Conservation (phyloP, 1,140 invertebrate species). For the Drosophila jambulina region DNA sequence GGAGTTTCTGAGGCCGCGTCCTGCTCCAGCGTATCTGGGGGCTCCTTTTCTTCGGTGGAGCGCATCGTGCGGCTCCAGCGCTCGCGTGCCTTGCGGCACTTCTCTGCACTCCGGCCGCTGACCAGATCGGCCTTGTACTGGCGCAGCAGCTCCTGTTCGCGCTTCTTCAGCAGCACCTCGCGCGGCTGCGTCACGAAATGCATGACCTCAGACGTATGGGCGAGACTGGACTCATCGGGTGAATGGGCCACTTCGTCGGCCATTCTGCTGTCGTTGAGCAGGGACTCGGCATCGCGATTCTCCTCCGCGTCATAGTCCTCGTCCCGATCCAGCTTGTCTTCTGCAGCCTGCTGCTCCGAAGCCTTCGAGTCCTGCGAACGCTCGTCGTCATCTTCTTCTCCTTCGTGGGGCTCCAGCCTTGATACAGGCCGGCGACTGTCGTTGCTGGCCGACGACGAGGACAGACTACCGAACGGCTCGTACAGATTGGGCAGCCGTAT, state of each 20-base stretch:
- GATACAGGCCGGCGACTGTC: background rate
- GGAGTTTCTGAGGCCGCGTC: background rate
- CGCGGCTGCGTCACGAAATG: conserved; percentile 14
- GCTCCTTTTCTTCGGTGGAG: conserved; percentile 18
- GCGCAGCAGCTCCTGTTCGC: conserved; percentile 53
- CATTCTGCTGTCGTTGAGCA: background rate
- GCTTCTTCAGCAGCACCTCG: conserved; percentile 37
- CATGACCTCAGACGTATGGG: background rate
- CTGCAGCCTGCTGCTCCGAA: background rate
- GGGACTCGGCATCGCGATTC: background rate
- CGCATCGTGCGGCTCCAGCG: conserved; percentile 38
- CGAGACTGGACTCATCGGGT: background rate
- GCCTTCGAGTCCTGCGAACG: conserved; percentile 5
- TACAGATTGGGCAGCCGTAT: conserved; percentile 67
- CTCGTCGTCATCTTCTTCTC: conserved; percentile 1
- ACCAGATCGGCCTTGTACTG: conserved; percentile 51
- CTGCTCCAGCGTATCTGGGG: background rate
- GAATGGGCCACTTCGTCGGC: background rate
- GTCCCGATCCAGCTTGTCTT: background rate
- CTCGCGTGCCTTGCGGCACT: conserved; percentile 49
- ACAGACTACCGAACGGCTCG: conserved; percentile 14
- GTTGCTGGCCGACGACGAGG: conserved; percentile 34
- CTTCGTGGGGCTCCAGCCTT: background rate
- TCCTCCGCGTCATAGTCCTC: background rate
- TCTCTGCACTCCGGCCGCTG: conserved; percentile 52